A percentile compares a stretch with the other conserved stretches of the same genome.
Conservation (phyloP, 2,113 vertebrate species). For the Pseudopipra pipra region DNA sequence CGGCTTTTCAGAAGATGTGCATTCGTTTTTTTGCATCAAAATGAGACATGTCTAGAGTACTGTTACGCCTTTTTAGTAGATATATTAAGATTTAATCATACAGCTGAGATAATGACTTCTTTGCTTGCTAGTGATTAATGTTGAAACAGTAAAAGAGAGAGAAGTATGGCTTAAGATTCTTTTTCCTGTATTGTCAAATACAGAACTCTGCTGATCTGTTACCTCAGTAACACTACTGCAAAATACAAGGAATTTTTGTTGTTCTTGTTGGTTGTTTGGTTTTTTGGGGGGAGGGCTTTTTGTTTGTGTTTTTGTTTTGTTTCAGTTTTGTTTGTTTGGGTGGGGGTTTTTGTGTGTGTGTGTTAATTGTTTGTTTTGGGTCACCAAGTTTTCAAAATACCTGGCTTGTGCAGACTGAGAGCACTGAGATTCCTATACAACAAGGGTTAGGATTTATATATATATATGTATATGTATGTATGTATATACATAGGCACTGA, state of each 20-base stretch:
- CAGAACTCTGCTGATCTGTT: neutral
- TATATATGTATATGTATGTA: no score
- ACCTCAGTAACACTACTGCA: neutral
- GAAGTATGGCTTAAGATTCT: neutral
- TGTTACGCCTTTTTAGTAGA: neutral
- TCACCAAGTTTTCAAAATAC: neutral
- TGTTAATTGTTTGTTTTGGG: neutral
- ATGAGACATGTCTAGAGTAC: neutral
- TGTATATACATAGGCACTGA: neutral
- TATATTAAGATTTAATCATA: neutral
- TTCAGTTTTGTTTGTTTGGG: neutral
- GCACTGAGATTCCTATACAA: neutral
- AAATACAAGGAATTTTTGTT: neutral
- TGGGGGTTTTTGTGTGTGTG: neutral
- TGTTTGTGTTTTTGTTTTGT: neutral
- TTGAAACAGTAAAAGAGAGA: neutral
- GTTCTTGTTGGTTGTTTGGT: neutral
- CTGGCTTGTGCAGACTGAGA: neutral
- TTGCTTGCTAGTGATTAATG: neutral
- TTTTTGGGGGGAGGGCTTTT: neutral
- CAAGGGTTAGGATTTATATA: neutral
- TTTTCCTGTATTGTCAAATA: neutral
- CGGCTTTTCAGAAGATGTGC: neutral
- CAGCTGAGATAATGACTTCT: neutral
- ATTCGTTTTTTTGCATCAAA: neutral